Evolutionary conservation across 2,797 vertebrate species (phyloP), one percentile per base, ranked within the genome.

Genomic region (Buceros bicornis): DNA sequence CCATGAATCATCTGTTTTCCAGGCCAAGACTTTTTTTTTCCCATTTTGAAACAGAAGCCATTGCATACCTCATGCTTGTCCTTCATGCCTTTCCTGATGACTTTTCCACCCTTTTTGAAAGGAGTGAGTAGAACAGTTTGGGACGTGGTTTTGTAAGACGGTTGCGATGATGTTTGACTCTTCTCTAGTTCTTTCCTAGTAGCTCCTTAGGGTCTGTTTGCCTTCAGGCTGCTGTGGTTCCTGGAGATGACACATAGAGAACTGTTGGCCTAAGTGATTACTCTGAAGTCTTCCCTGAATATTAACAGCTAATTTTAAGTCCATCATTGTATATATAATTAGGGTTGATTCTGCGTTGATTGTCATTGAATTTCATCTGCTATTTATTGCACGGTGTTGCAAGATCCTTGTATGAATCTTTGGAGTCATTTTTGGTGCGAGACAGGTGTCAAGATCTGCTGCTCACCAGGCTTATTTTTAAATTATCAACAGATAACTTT

Each of bases 261-360:
- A 11, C 56, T 96, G 81, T 78, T 8, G 5, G 71, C 72, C 45
- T 77, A 50, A 93, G 74, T 90, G 93, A 93, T 96, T 96, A 82
- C 65, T 92, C 86, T 73, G 31, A 90, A 83, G 42, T 81, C 90
- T 95, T 91, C 80, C 37, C 80, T 93, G 93, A 93, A 94, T 94
- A 90, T 96, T 96, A 96, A 90, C 78, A 89, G 78, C 96, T 96
- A 93, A 95, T 96, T 96, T 94, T 45, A 95, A 89, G 81, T 89
- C 94, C 78, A 73, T 94, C 62, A 40, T 77, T 91, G 83, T 96
- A 84, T 94, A 85, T 92, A 53, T 96, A 95, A 96, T 93, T 93
- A 97, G 78, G 13, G 77, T 93, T 94, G 93, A 95, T 96, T 95
- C 67, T 56, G 86, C 83, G 92, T 67, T 96, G 96, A 96, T 95